Evolutionary conservation across 2,888 invertebrate species (phyloP), one percentile per base, ranked within the genome.

Genomic region (Drosophila pseudotalamancana): DNA sequence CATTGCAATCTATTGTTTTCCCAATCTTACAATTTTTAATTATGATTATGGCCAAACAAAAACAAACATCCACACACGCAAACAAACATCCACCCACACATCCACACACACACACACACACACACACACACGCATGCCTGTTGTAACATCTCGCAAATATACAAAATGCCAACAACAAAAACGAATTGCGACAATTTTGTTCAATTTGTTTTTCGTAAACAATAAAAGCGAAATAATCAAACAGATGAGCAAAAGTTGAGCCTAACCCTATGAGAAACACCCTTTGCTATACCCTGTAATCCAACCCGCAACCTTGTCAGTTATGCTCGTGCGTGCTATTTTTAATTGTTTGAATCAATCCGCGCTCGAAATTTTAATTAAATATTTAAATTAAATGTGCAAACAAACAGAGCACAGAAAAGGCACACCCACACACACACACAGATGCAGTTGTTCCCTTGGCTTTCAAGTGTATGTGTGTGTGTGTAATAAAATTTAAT

Each of bases 331-430:
- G 65, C 63, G 70, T 66, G 77, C 55, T 57, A 67, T 70, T 79
- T 83, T 82, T 82, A 83, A 82, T 82, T 82, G 82, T 85, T 61
- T 80, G 77, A 80, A 82, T 85, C 83, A 85, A 82, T 85, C 63
- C 83, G 75, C 77, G 86, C 83, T 85, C 72, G 61, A 79, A 79
- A 83, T 85, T 82, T 82, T 85, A 82, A 82, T 82, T 82, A 82
- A 82, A 82, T 82, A 85, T 82, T 82, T 83, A 82, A 82, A 82
- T 85, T 68, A 85, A 85, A 85, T 80, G 62, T 61, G 70, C 71
- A 66, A 71, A 56, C 84, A 84, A 77, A 57, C 63, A 70, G 45
- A 65, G 35, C 51, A 37, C 35, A 45, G 35, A 64, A 61, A 16
- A 49, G 29, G 37, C 34, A 40, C 49, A 63, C 35, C 35, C 45